Percentiles rank a stretch among this genome's conserved stretches.
phyloP scores from a whole-genome alignment of 2,113 vertebrate species.

The Nanorana parkeri region DNA sequence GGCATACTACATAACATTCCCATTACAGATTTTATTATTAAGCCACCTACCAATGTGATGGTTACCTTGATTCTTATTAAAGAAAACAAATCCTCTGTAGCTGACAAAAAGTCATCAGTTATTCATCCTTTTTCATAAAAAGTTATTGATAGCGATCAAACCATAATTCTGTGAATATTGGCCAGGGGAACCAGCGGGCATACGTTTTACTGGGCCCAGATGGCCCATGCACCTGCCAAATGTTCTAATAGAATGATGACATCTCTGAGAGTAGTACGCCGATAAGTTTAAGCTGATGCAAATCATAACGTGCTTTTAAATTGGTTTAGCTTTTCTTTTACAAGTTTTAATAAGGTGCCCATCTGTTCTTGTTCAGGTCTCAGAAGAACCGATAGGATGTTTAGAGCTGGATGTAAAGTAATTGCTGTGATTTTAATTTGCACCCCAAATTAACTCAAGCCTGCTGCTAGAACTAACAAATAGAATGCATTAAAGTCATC shows the following conservation, averaged over 20 bases:
- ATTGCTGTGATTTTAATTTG: slow-evolving; percentile 55
- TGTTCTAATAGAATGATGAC: slow-evolving; percentile 56
- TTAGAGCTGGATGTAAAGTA: slow-evolving; percentile 47
- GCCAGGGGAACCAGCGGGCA: neutral
- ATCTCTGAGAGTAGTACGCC: slow-evolving; percentile 58
- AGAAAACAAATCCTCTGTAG: neutral
- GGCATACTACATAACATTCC: neutral
- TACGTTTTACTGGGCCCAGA: slow-evolving; percentile 63
- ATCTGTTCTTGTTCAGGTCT: slow-evolving; percentile 50
- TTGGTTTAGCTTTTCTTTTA: slow-evolving; percentile 58
- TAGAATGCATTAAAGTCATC: slow-evolving; percentile 44
- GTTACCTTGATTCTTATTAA: slow-evolving; percentile 9
- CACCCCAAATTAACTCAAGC: slow-evolving; percentile 48
- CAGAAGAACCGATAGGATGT: slow-evolving; percentile 34
- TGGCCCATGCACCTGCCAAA: slow-evolving; percentile 60
- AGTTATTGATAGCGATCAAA: slow-evolving; percentile 52
- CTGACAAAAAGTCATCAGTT: slow-evolving; percentile 48
- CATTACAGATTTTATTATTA: neutral
- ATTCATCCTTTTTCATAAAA: slow-evolving; percentile 54
- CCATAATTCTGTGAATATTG: slow-evolving; percentile 38
- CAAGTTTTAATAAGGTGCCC: slow-evolving; percentile 57
- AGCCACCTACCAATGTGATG: neutral
- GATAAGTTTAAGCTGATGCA: slow-evolving; percentile 51
- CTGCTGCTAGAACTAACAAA: slow-evolving; percentile 27
- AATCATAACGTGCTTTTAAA: slow-evolving; percentile 64